phyloP scores from a whole-genome alignment of 35 echinoderm and acorn worm species.

The Ptychodera flava region DNA sequence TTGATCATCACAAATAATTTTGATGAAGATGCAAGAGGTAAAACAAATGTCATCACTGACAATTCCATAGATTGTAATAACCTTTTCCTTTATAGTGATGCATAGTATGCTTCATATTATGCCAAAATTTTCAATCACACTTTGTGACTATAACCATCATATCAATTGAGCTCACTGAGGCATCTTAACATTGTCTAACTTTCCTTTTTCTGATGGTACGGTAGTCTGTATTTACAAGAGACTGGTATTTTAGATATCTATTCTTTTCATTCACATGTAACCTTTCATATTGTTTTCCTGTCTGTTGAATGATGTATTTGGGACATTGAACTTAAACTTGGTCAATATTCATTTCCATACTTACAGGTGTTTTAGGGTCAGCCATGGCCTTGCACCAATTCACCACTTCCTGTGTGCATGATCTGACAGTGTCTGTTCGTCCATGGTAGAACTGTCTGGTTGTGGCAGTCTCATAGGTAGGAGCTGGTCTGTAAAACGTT shows the following conservation, averaged over 20 bases:
- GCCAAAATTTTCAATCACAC: too few species aligned
- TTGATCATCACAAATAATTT: not conserved
- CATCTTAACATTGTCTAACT: too few species aligned
- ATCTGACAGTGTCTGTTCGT: conserved; percentile 67
- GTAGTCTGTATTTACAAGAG: not conserved
- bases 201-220: too few species aligned
- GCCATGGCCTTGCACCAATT: conserved; percentile 66
- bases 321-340: not conserved
- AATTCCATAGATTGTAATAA: not conserved
- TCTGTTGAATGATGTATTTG: not conserved
- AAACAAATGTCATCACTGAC: not conserved
- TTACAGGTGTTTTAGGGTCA: conserved; percentile 39
- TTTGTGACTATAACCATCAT: too few species aligned
- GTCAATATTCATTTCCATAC: not conserved
- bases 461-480: conserved; percentile 79
- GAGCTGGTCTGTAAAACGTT: conserved; percentile 32
- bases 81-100: not conserved
- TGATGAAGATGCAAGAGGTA: too few species aligned
- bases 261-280: not conserved
- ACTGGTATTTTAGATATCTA: not conserved
- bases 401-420: conserved; percentile 47
- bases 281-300: not conserved
- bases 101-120: too few species aligned
- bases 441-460: conserved; percentile 83
- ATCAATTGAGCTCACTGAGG: too few species aligned